phyloP scores from a whole-genome alignment of 2,888 invertebrate genomes.

The Pomacea canaliculata region DNA sequence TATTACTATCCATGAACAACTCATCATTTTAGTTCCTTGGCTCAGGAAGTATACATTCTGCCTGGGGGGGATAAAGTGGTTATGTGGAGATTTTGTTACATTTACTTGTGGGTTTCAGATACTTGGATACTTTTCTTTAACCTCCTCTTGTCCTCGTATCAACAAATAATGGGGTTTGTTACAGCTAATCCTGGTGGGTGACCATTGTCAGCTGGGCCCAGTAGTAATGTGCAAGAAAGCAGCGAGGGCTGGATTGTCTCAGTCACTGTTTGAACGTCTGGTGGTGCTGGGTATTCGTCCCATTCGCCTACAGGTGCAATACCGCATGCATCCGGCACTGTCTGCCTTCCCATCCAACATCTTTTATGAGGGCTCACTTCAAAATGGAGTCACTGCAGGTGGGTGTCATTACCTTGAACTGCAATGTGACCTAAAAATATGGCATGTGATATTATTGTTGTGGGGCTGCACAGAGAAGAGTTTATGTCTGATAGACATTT shows the following conservation, averaged over 20 bases:
- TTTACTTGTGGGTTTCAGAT: too few relatives aligned
- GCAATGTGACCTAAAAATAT: too few relatives aligned
- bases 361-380: constrained; percentile 98
- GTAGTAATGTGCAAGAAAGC: constrained; percentile 99
- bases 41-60: neutral
- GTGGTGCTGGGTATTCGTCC: constrained; percentile 97
- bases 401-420: constrained; percentile 32
- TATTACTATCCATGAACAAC: too few relatives aligned
- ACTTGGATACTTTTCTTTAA: too few relatives aligned
- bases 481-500: too few relatives aligned
- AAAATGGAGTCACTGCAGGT: constrained; percentile 96
- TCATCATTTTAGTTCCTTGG: neutral
- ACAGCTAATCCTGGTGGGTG: constrained; percentile 92
- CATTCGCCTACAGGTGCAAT: constrained; percentile 93
- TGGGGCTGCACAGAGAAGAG: too few relatives aligned
- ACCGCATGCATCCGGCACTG: constrained; percentile 98
- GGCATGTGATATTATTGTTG: too few relatives aligned
- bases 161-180: constrained; percentile 23
- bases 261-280: constrained; percentile 95
- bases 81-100: too few relatives aligned
- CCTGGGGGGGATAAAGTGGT: too few relatives aligned
- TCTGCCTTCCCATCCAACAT: constrained; percentile 98
- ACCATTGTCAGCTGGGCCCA: constrained; percentile 98
- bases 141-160: too few relatives aligned
- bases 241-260: constrained; percentile 94